Evolutionary conservation across 2,888 invertebrate genomes (phyloP), one percentile per base, ranked within the genome.

Genomic region (Tortrix viridana): DNA sequence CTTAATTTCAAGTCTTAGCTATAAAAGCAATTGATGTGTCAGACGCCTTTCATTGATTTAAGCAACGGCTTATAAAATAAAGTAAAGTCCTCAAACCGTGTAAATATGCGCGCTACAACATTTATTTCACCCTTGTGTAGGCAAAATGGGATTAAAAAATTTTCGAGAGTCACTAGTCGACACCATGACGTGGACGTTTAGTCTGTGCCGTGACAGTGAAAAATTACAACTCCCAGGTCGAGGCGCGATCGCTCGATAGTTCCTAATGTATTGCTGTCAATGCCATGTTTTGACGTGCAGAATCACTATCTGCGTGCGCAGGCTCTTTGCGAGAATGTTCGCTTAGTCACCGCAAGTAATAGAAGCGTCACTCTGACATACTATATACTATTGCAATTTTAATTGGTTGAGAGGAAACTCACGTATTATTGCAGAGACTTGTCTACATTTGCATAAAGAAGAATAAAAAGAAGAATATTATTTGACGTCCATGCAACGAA

Each of bases 221-320:
- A 90, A 89, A 91, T 91, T 84, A 86, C 85, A 71, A 82, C 73
- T 83, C 77, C 77, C 77, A 81, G 80, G 80, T 77, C 77, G 79
- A 73, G 76, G 79, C 72, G 77, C 79, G 84, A 86, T 87, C 87
- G 79, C 65, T 84, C 86, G 85, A 88, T 88, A 88, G 85, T 86
- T 89, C 81, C 83, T 90, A 89, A 89, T 89, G 88, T 89, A 89
- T 86, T 74, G 89, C 87, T 86, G 89, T 88, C 90, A 88, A 89
- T 90, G 85, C 85, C 79, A 78, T 84, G 82, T 85, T 88, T 87
- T 88, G 89, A 89, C 86, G 84, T 80, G 76, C 79, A 76, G 82
- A 87, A 87, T 87, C 86, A 84, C 80, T 79, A 83, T 83, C 82
- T 80, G 67, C 76, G 75, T 66, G 67, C 70, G 66, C 74, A 74